Percentiles rank a stretch among this genome's conserved stretches.
phyloP scores from a whole-genome alignment of 2,888 invertebrate species.

The Acleris sparsana region DNA sequence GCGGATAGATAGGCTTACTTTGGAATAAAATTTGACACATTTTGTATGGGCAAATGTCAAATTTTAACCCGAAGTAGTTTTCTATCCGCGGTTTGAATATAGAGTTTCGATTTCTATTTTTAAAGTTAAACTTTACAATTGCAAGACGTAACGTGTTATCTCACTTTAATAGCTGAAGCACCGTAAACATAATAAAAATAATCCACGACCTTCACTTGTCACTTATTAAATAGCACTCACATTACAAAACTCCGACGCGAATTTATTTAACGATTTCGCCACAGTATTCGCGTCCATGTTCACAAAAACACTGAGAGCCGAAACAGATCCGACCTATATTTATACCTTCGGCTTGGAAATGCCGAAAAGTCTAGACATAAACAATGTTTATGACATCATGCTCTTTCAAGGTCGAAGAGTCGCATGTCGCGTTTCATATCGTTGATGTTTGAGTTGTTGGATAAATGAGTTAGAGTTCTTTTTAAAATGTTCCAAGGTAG shows the following conservation, averaged over 20 bases:
- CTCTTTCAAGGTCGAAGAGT: not conserved
- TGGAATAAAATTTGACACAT: too few species aligned
- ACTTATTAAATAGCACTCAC: slow-evolving; percentile 42
- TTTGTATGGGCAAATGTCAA: too few species aligned
- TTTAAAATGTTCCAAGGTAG: not conserved
- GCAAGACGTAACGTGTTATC: too few species aligned
- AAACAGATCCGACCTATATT: not conserved
- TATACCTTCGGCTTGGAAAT: not conserved
- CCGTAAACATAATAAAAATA: not conserved
- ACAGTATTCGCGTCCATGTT: slow-evolving; percentile 7
- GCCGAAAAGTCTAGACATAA: not conserved
- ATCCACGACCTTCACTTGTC: slow-evolving; percentile 2
- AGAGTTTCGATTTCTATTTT: too few species aligned
- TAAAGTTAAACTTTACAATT: too few species aligned
- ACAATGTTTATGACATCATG: not conserved
- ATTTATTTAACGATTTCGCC: slow-evolving; percentile 29
- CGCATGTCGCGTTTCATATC: not conserved
- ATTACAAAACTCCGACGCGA: slow-evolving; percentile 51
- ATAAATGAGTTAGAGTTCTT: not conserved
- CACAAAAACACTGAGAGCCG: not conserved
- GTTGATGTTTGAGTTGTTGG: not conserved
- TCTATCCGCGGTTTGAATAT: too few species aligned
- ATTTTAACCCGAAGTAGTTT: too few species aligned
- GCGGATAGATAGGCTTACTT: too few species aligned
- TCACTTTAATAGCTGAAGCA: too few species aligned